A percentile compares a stretch with the other conserved stretches of the same genome.
These are phyloP conservation scores for Strigamia transsilvanica DNA, from an alignment of 2,888 invertebrate genomes.

Conservation along the genomic window DNA sequence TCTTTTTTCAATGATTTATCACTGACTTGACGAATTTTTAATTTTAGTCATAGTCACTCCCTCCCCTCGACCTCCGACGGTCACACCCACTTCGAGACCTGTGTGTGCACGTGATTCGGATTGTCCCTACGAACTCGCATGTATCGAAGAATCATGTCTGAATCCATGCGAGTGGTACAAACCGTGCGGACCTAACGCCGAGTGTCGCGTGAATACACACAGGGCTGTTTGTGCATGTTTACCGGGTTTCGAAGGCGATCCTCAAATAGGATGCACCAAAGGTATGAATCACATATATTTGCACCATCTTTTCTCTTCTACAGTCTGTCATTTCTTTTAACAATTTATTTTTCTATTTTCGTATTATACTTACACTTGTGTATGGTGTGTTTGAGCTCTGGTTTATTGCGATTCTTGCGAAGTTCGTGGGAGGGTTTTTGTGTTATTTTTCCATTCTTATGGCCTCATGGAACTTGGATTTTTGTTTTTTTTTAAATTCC, in stretches of 20 bases:
- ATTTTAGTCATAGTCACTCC: slow-evolving; percentile 33
- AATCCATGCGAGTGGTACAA: slow-evolving; percentile 71
- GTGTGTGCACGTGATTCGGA: slow-evolving; percentile 61
- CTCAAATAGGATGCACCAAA: slow-evolving; percentile 62
- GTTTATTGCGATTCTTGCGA: neutral
- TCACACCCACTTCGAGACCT: neutral
- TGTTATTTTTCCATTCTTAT: no score
- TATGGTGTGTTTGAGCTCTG: neutral
- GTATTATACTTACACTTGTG: neutral
- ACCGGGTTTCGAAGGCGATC: slow-evolving; percentile 77
- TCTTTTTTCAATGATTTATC: no score
- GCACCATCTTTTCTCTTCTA: neutral
- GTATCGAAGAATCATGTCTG: slow-evolving; percentile 72
- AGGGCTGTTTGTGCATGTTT: slow-evolving; percentile 75
- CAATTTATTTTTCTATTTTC: neutral
- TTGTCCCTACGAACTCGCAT: slow-evolving; percentile 75
- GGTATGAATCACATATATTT: slow-evolving; percentile 46
- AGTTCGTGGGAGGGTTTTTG: neutral
- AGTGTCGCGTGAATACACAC: slow-evolving; percentile 72
- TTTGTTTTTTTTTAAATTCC: neutral
- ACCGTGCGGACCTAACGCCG: slow-evolving; percentile 82
- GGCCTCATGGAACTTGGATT: neutral
- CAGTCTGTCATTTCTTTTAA: neutral
- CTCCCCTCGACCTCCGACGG: slow-evolving; percentile 46
- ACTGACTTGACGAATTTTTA: neutral